A percentile compares a stretch with the other conserved stretches of the same genome.
phyloP scores from a whole-genome alignment of 2,888 invertebrate genomes.

The Sinotaia quadrata region DNA sequence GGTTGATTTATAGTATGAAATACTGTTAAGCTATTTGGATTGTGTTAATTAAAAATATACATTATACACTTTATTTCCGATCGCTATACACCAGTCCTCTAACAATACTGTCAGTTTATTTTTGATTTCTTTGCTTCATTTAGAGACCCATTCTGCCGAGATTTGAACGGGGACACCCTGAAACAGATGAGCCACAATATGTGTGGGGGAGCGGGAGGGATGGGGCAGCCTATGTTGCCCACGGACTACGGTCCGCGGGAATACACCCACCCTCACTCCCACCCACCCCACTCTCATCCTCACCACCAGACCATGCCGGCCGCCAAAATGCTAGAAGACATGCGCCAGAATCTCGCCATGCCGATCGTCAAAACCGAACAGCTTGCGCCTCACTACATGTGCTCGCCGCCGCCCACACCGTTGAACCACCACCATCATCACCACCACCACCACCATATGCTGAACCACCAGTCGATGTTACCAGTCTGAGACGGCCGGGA shows the following conservation, averaged over 20 bases:
- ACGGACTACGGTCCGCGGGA: conserved; percentile 23
- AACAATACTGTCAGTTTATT: no score
- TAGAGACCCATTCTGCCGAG: conserved; percentile 37
- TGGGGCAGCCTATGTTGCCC: conserved; percentile 8
- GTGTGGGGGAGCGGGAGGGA: conserved; percentile 32
- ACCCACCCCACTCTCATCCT: conserved; percentile 11
- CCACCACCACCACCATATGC: conserved; percentile 25
- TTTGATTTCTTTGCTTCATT: conserved; percentile 1
- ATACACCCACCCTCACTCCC: conserved; percentile 25
- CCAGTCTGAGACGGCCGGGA: conserved; percentile 22
- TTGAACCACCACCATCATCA: conserved; percentile 18
- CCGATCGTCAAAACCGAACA: conserved; percentile 36
- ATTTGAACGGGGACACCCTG: conserved; percentile 36
- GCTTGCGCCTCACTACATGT: conserved; percentile 25
- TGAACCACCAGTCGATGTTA: conserved; percentile 25
- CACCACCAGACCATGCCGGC: conserved; percentile 25
- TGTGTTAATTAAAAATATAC: no score
- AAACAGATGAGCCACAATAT: conserved; percentile 39
- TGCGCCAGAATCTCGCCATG: conserved; percentile 32
- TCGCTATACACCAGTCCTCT: no score
- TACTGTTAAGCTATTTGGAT: no score
- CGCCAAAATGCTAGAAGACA: conserved; percentile 37
- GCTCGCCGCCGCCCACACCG: conserved; percentile 21
- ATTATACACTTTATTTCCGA: no score
- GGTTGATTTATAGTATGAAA: no score